These are phyloP conservation scores for Limnodromus scolopaceus DNA, from an alignment of 2,797 vertebrate species.

Conservation along the genomic window DNA sequence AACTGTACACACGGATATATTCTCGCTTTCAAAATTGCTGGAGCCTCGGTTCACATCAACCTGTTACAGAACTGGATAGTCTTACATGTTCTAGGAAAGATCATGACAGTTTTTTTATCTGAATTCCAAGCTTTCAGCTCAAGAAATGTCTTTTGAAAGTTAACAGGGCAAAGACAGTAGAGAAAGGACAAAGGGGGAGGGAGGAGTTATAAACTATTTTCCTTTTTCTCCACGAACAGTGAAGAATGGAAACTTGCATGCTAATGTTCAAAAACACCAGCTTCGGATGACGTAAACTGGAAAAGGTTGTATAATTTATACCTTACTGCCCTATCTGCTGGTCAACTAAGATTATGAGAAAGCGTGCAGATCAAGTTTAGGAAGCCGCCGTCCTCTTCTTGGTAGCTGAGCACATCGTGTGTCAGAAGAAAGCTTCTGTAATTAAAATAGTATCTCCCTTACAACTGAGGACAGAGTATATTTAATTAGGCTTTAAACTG, in stretches of 20 bases:
- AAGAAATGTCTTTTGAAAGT: not conserved
- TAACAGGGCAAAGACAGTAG: not conserved
- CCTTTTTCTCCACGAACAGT: not conserved
- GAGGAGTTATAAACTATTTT: not conserved
- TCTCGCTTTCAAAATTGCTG: not conserved
- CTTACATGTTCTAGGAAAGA: not conserved
- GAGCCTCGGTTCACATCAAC: not conserved
- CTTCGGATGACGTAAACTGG: not conserved
- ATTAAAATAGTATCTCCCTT: slow-evolving; percentile 23
- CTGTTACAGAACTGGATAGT: not conserved
- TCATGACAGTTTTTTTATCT: not conserved
- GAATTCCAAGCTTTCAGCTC: not conserved
- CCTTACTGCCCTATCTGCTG: not conserved
- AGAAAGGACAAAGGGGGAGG: not conserved
- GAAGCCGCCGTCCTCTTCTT: not conserved
- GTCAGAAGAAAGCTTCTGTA: not conserved
- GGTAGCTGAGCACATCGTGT: not conserved
- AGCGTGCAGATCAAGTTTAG: not conserved
- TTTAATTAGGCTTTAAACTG: slow-evolving; percentile 22
- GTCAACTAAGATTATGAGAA: not conserved
- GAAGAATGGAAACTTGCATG: not conserved
- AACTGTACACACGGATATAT: not conserved
- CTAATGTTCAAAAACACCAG: not conserved
- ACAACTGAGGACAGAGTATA: not conserved
- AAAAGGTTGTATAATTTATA: not conserved